Evolutionary conservation across 2,888 invertebrate genomes (phyloP), one percentile per base, ranked within the genome.

Genomic region (Molorchus minor): DNA sequence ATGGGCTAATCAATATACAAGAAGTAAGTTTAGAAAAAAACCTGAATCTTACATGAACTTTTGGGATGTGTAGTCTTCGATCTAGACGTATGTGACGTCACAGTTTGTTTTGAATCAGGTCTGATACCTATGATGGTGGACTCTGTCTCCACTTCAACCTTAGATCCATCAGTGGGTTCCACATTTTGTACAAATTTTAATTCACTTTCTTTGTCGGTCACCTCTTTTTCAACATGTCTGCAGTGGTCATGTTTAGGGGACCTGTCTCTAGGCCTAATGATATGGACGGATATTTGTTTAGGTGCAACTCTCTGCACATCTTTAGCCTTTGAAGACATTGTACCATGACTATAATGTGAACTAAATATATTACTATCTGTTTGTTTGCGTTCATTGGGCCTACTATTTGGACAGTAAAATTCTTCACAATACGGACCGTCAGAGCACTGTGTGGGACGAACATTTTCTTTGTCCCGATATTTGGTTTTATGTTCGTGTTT

Each of bases 401-500:
- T 15, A 41, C 46, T 57, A 36, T 16, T 41, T 17, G 46, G 53
- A 2, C 13, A 17, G 38, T 55, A 17, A 1, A 20, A 13, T 49
- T 21, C 47, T 35, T 58, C 52, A 45, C 38, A 56, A 56, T 15
- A 55, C 13, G 52, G 56, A 47, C 45, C 20, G 7, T 47, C 57
- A 15, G 61, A 62, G 38, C 12, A 15, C 8, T 16, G 35, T 19
- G 12, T 33, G n/a, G 10, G 40, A 17, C 5, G 7, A 40, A 40
- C 15, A 12, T 33, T 33, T 10, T 33, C 33, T n/a, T 33, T 33
- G 45, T 59, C 56, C 46, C 45, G 4, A 74, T 25, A 68, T 77
- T 67, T 74, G 71, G 68, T 72, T 60, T 33, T 68, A 5, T 69
- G 61, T 62, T 88, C 87, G 75, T 88, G 85, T 73, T 87, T 89